A percentile compares a stretch with the other conserved stretches of the same genome.
phyloP scores from a whole-genome alignment of 2,113 vertebrate species.

The Natator depressus region DNA sequence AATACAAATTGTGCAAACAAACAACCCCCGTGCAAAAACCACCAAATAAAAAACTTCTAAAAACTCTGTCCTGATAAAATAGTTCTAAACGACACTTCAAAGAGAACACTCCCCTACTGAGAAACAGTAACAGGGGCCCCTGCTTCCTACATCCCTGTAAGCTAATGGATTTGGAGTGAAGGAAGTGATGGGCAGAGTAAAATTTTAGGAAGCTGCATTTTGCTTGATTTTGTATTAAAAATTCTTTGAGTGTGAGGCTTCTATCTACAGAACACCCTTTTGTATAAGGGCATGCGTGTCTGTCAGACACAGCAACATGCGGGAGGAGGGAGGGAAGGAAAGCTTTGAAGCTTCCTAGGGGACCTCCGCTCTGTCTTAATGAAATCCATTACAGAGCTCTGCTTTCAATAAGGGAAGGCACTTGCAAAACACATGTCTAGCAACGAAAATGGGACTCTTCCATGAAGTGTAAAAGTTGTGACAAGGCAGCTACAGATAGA shows the following conservation, averaged over 20 bases:
- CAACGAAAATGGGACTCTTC: slow-evolving; percentile 41
- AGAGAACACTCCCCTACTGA: background rate
- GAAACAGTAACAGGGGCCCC: background rate
- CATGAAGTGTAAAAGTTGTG: slow-evolving; percentile 55
- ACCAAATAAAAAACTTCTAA: slow-evolving; percentile 7
- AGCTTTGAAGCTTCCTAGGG: slow-evolving; percentile 49
- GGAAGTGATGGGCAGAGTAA: background rate
- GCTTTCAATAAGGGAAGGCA: slow-evolving; percentile 42
- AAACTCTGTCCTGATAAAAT: background rate
- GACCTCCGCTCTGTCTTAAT: slow-evolving; percentile 51
- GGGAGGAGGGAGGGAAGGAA: slow-evolving; percentile 31
- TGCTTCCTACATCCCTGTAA: background rate
- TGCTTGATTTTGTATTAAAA: slow-evolving; percentile 38
- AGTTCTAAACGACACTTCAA: slow-evolving; percentile 7
- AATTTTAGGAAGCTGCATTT: slow-evolving; percentile 21
- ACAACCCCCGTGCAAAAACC: background rate
- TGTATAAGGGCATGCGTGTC: slow-evolving; percentile 5
- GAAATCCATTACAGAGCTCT: slow-evolving; percentile 62
- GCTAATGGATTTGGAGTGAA: background rate
- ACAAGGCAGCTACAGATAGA: slow-evolving; percentile 40
- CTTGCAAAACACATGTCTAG: slow-evolving; percentile 30
- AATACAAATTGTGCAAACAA: background rate
- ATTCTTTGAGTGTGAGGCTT: background rate
- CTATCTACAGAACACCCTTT: slow-evolving; percentile 46
- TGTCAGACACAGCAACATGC: slow-evolving; percentile 28